These are phyloP conservation scores for Scaptomyza reducta DNA, from an alignment of 2,888 invertebrate species.

Conservation along the genomic window DNA sequence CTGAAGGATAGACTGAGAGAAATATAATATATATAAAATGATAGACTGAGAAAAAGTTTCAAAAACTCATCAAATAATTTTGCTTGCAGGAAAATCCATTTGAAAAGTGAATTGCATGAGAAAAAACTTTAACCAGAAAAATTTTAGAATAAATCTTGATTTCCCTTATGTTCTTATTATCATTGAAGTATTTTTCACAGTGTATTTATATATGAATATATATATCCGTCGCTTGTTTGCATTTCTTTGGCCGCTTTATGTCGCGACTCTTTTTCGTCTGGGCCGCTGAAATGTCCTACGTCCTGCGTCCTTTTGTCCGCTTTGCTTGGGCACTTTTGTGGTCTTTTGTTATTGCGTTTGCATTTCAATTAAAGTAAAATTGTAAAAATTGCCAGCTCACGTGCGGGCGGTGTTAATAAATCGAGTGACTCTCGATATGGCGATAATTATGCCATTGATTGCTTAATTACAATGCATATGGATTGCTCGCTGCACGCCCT, in stretches of 20 bases:
- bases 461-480: conserved; percentile 79
- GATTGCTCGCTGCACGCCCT: conserved; percentile 12
- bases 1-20: background rate
- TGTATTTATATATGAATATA: too few species aligned
- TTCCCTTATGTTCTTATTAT: too few species aligned
- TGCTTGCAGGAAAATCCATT: too few species aligned
- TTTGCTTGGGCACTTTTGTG: conserved; percentile 29
- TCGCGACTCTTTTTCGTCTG: conserved; percentile 12
- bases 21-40: too few species aligned
- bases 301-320: background rate
- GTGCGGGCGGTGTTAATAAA: conserved; percentile 73
- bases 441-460: conserved; percentile 79
- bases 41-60: background rate
- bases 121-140: too few species aligned
- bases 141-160: too few species aligned
- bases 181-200: background rate
- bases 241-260: conserved; percentile 27
- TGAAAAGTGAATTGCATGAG: too few species aligned
- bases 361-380: conserved; percentile 60
- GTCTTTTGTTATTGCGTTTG: conserved; percentile 47
- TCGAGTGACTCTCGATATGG: conserved; percentile 76
- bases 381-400: conserved; percentile 27
- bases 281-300: background rate
- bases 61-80: background rate
- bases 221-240: background rate